Evolutionary conservation across 2,888 invertebrate species (phyloP).

Genomic region (Spicauda simplicius): DNA sequence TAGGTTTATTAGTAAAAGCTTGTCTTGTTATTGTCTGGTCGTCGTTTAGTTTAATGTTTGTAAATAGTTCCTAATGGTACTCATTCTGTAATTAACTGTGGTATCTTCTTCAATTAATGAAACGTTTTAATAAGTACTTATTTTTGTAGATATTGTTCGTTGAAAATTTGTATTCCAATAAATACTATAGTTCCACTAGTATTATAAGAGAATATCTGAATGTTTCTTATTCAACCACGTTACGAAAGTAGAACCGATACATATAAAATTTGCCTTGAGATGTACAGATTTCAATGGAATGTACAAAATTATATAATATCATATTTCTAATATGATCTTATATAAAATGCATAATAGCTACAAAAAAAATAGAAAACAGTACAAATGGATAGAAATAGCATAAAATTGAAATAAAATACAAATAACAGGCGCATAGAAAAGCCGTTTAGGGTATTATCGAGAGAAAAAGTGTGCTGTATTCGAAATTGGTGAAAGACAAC

Average conservation of each 20-base stretch:
- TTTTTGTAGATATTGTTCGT: too few species aligned
- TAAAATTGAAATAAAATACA: conserved; percentile 40
- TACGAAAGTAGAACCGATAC: too few species aligned
- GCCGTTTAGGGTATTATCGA: conserved; percentile 46
- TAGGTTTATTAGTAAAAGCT: conserved; percentile 46
- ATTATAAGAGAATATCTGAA: too few species aligned
- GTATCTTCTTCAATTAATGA: neutral
- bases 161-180: too few species aligned
- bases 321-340: too few species aligned
- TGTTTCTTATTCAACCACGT: too few species aligned
- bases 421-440: conserved; percentile 39
- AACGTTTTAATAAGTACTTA: too few species aligned
- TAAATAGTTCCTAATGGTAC: neutral
- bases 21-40: conserved; percentile 1
- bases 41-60: neutral
- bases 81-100: conserved; percentile 24
- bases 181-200: too few species aligned
- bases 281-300: too few species aligned
- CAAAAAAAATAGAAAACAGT: neutral
- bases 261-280: too few species aligned
- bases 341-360: neutral
- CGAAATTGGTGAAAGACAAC: conserved; percentile 54
- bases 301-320: too few species aligned
- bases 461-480: conserved; percentile 60
- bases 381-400: conserved; percentile 20